Evolutionary conservation across 2,888 invertebrate genomes (phyloP).

Genomic region (Cosmopolites sordidus): DNA sequence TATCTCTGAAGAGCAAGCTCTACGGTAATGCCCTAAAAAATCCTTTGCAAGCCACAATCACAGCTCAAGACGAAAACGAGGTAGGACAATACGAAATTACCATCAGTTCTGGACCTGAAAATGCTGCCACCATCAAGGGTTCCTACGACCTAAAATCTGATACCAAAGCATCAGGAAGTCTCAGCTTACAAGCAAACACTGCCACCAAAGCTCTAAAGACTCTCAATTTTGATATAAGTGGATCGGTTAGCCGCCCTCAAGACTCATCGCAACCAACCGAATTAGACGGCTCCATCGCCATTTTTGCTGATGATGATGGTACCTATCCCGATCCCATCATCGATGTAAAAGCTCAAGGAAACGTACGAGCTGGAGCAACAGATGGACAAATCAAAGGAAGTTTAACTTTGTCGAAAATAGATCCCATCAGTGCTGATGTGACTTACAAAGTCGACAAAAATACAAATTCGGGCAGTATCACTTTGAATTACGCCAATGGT

Average conservation of each 20-base stretch:
- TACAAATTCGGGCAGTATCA: slow-evolving; percentile 35
- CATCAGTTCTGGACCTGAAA: slow-evolving; percentile 41
- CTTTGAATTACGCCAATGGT: slow-evolving; percentile 40
- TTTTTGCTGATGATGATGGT: slow-evolving; percentile 36
- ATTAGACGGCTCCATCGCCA: slow-evolving; percentile 31
- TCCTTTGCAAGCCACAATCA: slow-evolving; percentile 35
- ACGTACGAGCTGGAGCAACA: slow-evolving; percentile 60
- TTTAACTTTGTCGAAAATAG: slow-evolving; percentile 41
- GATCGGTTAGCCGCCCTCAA: slow-evolving; percentile 40
- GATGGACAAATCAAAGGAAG: slow-evolving; percentile 52
- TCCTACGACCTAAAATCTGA: slow-evolving; percentile 43
- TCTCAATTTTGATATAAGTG: slow-evolving; percentile 50
- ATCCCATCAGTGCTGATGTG: slow-evolving; percentile 47
- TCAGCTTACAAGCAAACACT: slow-evolving; percentile 50
- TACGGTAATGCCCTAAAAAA: slow-evolving; percentile 44
- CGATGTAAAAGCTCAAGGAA: slow-evolving; percentile 60
- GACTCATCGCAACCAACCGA: slow-evolving; percentile 23
- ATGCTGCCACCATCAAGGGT: slow-evolving; percentile 39
- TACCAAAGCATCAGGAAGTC: slow-evolving; percentile 51
- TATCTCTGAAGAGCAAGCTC: slow-evolving; percentile 32
- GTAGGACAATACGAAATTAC: slow-evolving; percentile 30
- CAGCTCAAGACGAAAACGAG: slow-evolving; percentile 13
- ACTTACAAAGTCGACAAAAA: slow-evolving; percentile 34
- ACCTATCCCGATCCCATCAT: slow-evolving; percentile 54
- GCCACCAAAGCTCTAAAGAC: slow-evolving; percentile 58